Evolutionary conservation across 2,797 vertebrate genomes (phyloP), one percentile per base, ranked within the genome.

Genomic region (Enteromius trimaculatus): DNA sequence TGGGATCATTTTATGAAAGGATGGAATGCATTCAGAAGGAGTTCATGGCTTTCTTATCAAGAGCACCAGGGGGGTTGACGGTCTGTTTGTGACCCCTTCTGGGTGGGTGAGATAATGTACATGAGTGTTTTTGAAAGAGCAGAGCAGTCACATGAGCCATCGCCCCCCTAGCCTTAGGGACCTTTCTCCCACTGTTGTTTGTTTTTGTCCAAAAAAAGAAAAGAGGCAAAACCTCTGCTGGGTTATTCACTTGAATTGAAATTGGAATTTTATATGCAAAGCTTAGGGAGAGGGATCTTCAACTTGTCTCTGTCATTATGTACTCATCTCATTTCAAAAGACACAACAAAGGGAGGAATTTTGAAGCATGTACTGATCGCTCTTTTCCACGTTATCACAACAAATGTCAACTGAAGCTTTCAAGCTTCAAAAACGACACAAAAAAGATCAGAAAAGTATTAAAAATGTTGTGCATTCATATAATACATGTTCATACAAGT

Each of bases 41-140:
- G 42, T 60, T 71, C 53, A 34, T 60, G 68, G 11, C 29, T 80
- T 71, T 39, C 34, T 58, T 80, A 71, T 47, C 39, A 62, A 60
- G 26, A 62, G 68, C 66, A 44, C 23, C 66, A 80, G 42, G 29
- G 39, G 62, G 13, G 44, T 53, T 51, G 23, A 23, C 1, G 19
- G 11, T 80, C 6, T 31, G 72, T 77, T 65, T 47, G 49, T 69
- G 62, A 68, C 62, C 53, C 17, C 26, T 42, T 77, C 44, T 83
- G 81, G 49, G 37, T 69, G 64, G 51, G 64, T 47, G 37, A 68
- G 74, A 77, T 76, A 68, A 23, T 60, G 74, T 60, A 44, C 8
- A 19, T 77, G 31, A 55, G n/a, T 34, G 47, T 34, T 83, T 55
- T 58, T 69, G 66, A 29, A 53, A 62, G 44, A 82, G 31, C 23